Percentiles rank a stretch among this genome's conserved stretches.
These are phyloP conservation scores for Sphenopsis melanotis DNA, from an alignment of 2,797 vertebrate genomes.

Conservation along the genomic window DNA sequence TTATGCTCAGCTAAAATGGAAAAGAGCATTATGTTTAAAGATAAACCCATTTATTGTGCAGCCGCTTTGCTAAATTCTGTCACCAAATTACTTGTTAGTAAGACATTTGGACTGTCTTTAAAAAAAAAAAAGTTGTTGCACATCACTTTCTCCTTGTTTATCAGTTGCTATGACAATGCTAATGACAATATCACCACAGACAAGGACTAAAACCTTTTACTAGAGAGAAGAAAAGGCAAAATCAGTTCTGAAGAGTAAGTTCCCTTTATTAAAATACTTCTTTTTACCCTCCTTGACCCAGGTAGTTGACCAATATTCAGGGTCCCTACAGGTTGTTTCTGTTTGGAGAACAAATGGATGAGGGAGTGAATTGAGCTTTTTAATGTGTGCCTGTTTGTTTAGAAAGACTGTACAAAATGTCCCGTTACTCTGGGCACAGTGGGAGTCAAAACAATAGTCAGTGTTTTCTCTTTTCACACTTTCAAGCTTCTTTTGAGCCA, in stretches of 20 bases:
- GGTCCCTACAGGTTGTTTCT: not conserved
- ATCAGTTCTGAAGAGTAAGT: not conserved
- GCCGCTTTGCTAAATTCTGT: conserved; percentile 60
- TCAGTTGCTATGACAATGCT: conserved; percentile 48
- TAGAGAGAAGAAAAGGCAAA: not conserved
- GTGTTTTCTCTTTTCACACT: conserved; percentile 6
- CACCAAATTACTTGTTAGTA: conserved; percentile 64
- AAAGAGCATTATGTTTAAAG: conserved; percentile 73
- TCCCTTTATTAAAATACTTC: not conserved
- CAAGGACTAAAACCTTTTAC: not conserved
- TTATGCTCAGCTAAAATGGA: conserved; percentile 76
- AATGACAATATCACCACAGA: conserved; percentile 36
- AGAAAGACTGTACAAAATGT: not conserved
- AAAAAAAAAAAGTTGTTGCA: not conserved
- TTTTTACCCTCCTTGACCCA: not conserved
- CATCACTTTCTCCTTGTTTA: conserved; percentile 46
- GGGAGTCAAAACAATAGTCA: not conserved
- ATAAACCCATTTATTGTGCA: conserved; percentile 64
- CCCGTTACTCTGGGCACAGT: not conserved
- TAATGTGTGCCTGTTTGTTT: not conserved
- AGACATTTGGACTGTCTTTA: conserved; percentile 39
- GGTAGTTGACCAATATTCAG: not conserved
- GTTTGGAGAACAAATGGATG: not conserved
- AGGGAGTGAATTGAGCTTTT: not conserved
- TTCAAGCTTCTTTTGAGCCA: not conserved